Percentiles rank a stretch among this genome's conserved stretches.
These are phyloP conservation scores for Micoletzkya japonica DNA, from an alignment of 2,888 invertebrate species.

Conservation along the genomic window DNA sequence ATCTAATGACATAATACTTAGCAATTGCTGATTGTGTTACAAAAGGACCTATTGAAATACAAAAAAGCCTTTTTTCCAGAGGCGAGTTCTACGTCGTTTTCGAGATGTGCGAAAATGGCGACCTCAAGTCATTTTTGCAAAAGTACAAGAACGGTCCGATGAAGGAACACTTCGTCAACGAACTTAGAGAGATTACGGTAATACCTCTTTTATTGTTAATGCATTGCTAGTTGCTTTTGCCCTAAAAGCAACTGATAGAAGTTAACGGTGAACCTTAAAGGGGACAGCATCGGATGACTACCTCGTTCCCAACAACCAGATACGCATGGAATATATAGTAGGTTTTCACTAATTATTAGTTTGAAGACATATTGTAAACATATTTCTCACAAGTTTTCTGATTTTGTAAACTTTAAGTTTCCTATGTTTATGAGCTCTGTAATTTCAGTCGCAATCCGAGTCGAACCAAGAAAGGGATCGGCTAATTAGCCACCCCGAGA, in stretches of 20 bases:
- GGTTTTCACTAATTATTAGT: not conserved
- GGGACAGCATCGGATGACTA: conserved; percentile 7
- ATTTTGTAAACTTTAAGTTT: not conserved
- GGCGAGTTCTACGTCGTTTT: conserved; percentile 41
- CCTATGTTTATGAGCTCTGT: not conserved
- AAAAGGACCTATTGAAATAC: not conserved
- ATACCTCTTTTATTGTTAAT: too few species aligned
- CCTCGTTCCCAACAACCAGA: conserved; percentile 21
- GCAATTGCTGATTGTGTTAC: too few species aligned
- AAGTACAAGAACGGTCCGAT: conserved; percentile 18
- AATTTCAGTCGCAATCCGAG: conserved; percentile 17
- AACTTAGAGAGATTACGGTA: conserved; percentile 1
- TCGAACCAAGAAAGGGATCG: conserved; percentile 7
- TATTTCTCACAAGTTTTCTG: too few species aligned
- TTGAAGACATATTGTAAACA: too few species aligned
- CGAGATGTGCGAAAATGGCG: conserved; percentile 40
- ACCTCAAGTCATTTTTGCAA: conserved; percentile 33
- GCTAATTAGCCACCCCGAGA: conserved; percentile 3
- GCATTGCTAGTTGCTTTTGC: too few species aligned
- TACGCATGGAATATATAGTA: not conserved
- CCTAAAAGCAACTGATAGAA: not conserved
- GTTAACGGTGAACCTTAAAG: not conserved
- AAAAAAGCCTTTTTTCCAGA: conserved; percentile 30
- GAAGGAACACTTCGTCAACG: conserved; percentile 19
- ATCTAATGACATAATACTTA: not conserved